Evolutionary conservation across 2,113 vertebrate species (phyloP), one percentile per base, ranked within the genome.

Genomic region (Cynoglossus semilaevis): DNA sequence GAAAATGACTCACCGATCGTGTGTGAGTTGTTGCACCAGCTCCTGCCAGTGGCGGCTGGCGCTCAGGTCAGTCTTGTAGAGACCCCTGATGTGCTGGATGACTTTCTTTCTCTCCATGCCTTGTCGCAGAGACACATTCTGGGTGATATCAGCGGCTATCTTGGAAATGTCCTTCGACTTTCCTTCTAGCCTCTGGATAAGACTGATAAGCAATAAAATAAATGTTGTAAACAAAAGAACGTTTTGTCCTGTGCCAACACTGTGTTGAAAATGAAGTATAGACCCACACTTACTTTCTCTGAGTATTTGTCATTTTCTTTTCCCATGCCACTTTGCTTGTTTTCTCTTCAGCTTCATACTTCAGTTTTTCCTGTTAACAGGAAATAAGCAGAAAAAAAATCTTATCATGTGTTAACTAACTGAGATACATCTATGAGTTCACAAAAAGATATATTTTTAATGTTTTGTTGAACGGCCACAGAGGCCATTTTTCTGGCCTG

Each of bases 121-220:
- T 86, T 99, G 97, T 17, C 91, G 91, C 49, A 98, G 90, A 16
- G 95, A 98, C 64, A 98, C 94, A 64, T 92, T 93, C 87, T 99
- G 97, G 6, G 97, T 98, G 83, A 98, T 93, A 73, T 99, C 96
- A 34, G 94, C 95, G 43, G 97, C 96, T 55, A 94, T 94, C 91
- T 98, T 98, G 43, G 97, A 99, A 82, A 99, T 95, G 74, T 97
- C 95, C 84, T 96, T 98, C 52, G 94, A 94, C 82, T 95, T 98
- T 58, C 90, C 87, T 46, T 98, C 93, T n/a, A 99, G 87, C 63
- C 97, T 92, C 86, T 97, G 96, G 79, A 98, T 92, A 51, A 98
- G 93, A 85, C 96, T 99, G 81, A 15, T 34, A 36, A 65, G 54
- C 15, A 59, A 38, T 8, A 52, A 44, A 10, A 58, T 43, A 47